Evolutionary conservation across 2,797 vertebrate genomes (phyloP).

Genomic region (Crax fasciolata): DNA sequence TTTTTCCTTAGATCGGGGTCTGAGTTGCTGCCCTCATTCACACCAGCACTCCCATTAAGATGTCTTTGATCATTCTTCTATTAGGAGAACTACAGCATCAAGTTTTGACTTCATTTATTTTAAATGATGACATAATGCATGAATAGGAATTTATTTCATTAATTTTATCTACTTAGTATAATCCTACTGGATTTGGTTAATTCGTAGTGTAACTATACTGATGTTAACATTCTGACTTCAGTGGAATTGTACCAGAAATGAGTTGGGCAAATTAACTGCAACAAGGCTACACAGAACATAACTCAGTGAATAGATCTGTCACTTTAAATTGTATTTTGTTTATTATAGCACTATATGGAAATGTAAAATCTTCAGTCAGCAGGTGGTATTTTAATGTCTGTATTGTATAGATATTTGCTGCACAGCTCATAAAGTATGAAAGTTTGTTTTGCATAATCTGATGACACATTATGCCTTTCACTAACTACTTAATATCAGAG

Average conservation of each 20-base stretch:
- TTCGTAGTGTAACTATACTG: neutral
- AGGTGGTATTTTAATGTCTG: neutral
- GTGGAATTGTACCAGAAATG: neutral
- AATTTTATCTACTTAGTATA: neutral
- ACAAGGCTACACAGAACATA: neutral
- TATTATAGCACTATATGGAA: neutral
- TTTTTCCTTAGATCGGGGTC: neutral
- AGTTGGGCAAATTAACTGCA: neutral
- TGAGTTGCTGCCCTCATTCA: neutral
- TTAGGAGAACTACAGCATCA: neutral
- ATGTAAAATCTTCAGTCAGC: neutral
- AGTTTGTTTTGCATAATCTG: neutral
- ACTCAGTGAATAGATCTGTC: neutral
- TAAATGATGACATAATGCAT: neutral
- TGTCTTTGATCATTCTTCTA: neutral
- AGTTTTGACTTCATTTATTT: neutral
- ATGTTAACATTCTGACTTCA: neutral
- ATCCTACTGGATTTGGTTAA: constrained; percentile 20
- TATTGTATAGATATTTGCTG: neutral
- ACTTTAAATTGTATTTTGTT: neutral
- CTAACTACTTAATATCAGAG: neutral
- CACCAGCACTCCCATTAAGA: neutral
- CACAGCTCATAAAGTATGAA: neutral
- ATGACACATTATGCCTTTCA: neutral
- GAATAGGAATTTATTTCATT: constrained; percentile 9